These are phyloP conservation scores for Anastrepha obliqua DNA, from an alignment of 1,140 invertebrate species.

Conservation along the genomic window DNA sequence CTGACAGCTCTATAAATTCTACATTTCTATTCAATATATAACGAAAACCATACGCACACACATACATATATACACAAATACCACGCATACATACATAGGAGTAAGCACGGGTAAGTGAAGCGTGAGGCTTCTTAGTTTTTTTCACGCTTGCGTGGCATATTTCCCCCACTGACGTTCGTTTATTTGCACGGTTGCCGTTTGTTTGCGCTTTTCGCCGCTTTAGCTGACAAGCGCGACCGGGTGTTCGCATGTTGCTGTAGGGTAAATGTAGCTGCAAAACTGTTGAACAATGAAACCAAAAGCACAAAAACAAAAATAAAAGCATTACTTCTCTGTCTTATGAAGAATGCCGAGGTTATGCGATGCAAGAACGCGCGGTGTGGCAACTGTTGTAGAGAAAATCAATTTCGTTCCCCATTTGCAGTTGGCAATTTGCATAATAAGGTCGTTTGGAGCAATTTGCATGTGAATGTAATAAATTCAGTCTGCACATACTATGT, in stretches of 20 bases:
- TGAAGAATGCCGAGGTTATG: not conserved
- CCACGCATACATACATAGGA: not conserved
- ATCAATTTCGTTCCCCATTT: slow-evolving; percentile 74
- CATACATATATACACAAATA: not conserved
- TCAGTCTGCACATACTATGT: slow-evolving; percentile 60
- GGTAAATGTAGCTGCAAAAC: slow-evolving; percentile 65
- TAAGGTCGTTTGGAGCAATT: slow-evolving; percentile 74
- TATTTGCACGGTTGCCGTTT: slow-evolving; percentile 6
- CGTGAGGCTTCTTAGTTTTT: not conserved
- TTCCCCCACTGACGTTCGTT: not conserved
- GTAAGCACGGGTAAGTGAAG: not conserved
- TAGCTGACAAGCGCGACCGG: not conserved
- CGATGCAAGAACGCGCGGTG: not conserved
- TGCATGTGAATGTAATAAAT: slow-evolving; percentile 75
- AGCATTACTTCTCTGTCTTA: not conserved
- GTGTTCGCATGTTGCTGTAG: not conserved
- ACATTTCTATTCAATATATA: not conserved
- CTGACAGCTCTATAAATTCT: slow-evolving; percentile 72
- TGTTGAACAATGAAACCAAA: slow-evolving; percentile 65
- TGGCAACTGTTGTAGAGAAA: slow-evolving; percentile 60
- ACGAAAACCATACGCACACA: not conserved
- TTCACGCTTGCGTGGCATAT: not conserved
- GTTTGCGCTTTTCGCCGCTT: slow-evolving; percentile 13
- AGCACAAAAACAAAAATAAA: slow-evolving; percentile 56
- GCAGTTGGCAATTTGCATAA: slow-evolving; percentile 75